Evolutionary conservation across 2,113 vertebrate species (phyloP).

Genomic region (Cyprinodon brontotheroides): DNA sequence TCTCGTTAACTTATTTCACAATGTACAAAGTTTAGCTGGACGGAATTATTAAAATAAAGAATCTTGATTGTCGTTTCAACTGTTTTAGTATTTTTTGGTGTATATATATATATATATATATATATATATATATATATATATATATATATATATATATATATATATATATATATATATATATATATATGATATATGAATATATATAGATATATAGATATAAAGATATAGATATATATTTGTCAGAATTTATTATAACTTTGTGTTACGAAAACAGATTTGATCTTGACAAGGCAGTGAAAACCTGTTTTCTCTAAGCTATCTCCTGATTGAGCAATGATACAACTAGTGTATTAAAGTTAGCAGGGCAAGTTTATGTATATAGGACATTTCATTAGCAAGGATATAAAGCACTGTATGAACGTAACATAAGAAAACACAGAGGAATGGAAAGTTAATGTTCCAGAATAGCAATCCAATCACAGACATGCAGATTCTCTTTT

Average conservation of each 20-base stretch:
- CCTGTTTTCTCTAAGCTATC: not conserved
- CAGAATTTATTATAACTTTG: not conserved
- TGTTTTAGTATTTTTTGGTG: not conserved
- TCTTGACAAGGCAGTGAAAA: not conserved
- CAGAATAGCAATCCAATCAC: not conserved
- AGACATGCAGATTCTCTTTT: not conserved
- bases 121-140: too few relatives aligned
- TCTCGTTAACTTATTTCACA: not conserved
- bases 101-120: too few relatives aligned
- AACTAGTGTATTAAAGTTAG: not conserved
- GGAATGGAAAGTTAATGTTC: too few relatives aligned
- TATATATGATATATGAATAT: too few relatives aligned
- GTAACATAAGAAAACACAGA: too few relatives aligned
- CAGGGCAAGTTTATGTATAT: too few relatives aligned
- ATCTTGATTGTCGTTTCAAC: not conserved
- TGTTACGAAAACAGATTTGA: not conserved
- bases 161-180: too few relatives aligned
- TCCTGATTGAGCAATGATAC: not conserved
- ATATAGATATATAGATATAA: too few relatives aligned
- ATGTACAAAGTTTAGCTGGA: not conserved
- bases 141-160: too few relatives aligned
- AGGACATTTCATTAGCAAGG: too few relatives aligned
- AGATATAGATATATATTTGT: not conserved
- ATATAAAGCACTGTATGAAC: too few relatives aligned
- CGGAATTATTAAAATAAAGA: not conserved